phyloP scores from a whole-genome alignment of 2,888 invertebrate genomes.

The Epirrhoe tristata region DNA sequence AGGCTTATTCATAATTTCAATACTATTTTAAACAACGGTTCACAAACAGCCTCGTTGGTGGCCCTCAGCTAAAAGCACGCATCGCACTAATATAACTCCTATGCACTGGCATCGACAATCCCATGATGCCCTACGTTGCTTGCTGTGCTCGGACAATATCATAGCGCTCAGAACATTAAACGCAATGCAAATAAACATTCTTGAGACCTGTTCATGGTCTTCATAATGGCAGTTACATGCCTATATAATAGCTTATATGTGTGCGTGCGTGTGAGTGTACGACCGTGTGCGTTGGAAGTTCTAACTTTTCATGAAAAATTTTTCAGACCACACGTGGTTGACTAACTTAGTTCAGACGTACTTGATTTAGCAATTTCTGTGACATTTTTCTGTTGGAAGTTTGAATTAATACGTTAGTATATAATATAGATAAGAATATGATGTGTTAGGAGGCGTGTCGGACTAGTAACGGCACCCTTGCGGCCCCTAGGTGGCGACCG shows the following conservation, averaged over 20 bases:
- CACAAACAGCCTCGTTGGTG: constrained; percentile 70
- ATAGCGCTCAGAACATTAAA: constrained; percentile 38
- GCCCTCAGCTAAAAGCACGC: constrained; percentile 44
- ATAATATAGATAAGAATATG: constrained; percentile 27
- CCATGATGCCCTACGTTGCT: constrained; percentile 41
- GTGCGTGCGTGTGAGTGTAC: constrained; percentile 50
- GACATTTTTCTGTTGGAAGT: constrained; percentile 10
- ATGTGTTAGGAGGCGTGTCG: constrained; percentile 70
- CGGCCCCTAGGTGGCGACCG: constrained; percentile 74
- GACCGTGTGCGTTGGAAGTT: constrained; percentile 59
- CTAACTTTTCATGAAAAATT: constrained; percentile 61
- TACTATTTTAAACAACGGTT: constrained; percentile 62
- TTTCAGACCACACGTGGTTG: constrained; percentile 53
- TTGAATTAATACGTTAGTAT: constrained; percentile 27
- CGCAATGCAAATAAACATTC: constrained; percentile 59
- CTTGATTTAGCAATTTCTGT: constrained; percentile 27
- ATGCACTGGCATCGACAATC: constrained; percentile 27
- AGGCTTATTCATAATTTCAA: background rate
- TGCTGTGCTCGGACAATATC: constrained; percentile 42
- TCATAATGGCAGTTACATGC: constrained; percentile 55
- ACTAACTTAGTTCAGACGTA: constrained; percentile 23
- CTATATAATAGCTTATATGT: constrained; percentile 50
- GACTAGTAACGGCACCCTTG: constrained; percentile 67
- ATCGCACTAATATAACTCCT: constrained; percentile 50
- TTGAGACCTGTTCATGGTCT: constrained; percentile 54